Evolutionary conservation across 2,113 vertebrate species (phyloP).

Genomic region (Cheirogaleus medius): DNA sequence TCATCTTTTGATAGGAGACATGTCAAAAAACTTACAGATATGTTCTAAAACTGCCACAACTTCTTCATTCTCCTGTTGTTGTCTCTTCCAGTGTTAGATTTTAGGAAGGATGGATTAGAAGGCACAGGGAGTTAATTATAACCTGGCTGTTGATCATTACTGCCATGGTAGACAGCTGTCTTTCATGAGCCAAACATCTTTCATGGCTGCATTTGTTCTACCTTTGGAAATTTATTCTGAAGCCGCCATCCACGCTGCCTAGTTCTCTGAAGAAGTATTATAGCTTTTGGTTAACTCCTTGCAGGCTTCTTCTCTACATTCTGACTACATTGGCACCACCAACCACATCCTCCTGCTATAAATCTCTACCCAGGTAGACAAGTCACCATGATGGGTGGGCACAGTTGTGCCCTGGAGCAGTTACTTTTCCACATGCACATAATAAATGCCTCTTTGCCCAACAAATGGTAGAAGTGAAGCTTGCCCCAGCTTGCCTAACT

Average conservation of each 20-base stretch:
- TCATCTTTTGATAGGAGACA: background rate
- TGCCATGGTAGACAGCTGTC: background rate
- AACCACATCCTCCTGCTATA: background rate
- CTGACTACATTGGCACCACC: background rate
- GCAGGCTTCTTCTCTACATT: background rate
- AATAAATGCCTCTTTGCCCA: background rate
- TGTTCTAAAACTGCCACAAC: background rate
- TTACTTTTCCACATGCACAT: background rate
- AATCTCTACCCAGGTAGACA: background rate
- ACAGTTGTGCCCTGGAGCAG: background rate
- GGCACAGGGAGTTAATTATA: background rate
- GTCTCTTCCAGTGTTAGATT: background rate
- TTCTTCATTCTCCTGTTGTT: background rate
- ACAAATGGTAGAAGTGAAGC: background rate
- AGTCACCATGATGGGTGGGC: background rate
- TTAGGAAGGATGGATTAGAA: background rate
- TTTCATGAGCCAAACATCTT: background rate
- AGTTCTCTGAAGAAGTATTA: background rate
- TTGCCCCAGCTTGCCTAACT: background rate
- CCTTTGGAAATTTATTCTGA: conserved; percentile 15
- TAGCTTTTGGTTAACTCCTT: background rate
- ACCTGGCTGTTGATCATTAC: background rate
- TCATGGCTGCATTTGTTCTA: background rate
- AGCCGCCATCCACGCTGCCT: background rate
- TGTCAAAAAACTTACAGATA: background rate